Evolutionary conservation across 2,113 vertebrate species (phyloP).

Genomic region (Poecile atricapillus): DNA sequence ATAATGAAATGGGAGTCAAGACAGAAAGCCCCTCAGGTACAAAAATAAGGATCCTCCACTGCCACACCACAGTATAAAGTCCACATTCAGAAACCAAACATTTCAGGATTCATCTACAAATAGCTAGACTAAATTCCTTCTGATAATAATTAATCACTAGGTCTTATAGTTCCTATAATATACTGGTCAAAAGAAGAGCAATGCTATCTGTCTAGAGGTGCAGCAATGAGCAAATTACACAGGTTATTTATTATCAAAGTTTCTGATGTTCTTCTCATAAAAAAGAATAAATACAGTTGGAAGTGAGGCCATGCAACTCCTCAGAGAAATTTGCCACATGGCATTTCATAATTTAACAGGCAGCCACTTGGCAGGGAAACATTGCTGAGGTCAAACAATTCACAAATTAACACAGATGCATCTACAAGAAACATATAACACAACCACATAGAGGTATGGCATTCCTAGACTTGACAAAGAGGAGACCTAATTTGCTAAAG

Average conservation of each 20-base stretch:
- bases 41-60: neutral
- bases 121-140: neutral
- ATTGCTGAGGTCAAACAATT: neutral
- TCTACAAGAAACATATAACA: neutral
- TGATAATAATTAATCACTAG: neutral
- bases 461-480: neutral
- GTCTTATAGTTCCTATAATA: neutral
- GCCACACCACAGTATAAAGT: neutral
- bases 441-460: neutral
- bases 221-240: neutral
- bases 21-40: neutral
- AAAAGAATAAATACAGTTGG: neutral
- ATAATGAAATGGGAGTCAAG: neutral
- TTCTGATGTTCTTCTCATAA: neutral
- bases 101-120: neutral
- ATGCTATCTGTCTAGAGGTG: neutral
- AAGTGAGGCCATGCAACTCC: neutral
- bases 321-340: neutral
- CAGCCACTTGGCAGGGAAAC: neutral
- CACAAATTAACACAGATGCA: neutral
- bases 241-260: neutral
- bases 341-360: neutral
- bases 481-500: neutral
- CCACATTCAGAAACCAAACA: neutral
- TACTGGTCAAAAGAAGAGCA: neutral